These are phyloP conservation scores for Phalera bucephala DNA, from an alignment of 2,888 invertebrate species.

Conservation along the genomic window DNA sequence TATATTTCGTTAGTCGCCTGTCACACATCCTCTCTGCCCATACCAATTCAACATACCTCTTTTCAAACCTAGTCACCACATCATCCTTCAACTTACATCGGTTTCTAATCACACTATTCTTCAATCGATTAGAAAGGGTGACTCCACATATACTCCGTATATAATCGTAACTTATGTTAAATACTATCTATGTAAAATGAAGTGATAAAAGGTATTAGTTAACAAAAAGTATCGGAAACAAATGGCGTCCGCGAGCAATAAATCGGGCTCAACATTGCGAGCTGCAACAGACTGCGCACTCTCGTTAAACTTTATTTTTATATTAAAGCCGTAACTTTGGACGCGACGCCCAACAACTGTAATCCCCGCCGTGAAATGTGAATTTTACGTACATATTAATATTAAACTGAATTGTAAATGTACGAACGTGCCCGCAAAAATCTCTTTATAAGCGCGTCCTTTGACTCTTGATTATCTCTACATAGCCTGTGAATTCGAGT, in stretches of 20 bases:
- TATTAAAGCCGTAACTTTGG: constrained; percentile 75
- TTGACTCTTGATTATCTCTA: too few relatives aligned
- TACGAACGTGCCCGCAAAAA: background rate
- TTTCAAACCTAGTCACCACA: too few relatives aligned
- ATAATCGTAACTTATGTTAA: too few relatives aligned
- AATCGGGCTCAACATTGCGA: constrained; percentile 72
- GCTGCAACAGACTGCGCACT: constrained; percentile 66
- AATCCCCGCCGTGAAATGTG: constrained; percentile 60
- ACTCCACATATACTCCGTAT: too few relatives aligned
- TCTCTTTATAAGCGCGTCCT: too few relatives aligned
- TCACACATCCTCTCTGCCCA: too few relatives aligned
- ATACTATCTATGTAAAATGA: constrained; percentile 23
- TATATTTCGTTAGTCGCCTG: too few relatives aligned
- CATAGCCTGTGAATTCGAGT: too few relatives aligned
- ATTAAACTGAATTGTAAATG: constrained; percentile 26
- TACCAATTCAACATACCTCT: too few relatives aligned
- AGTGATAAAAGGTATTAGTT: constrained; percentile 45
- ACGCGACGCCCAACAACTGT: constrained; percentile 59
- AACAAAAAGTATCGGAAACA: constrained; percentile 64
- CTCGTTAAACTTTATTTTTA: constrained; percentile 81
- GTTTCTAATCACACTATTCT: too few relatives aligned
- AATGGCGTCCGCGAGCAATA: constrained; percentile 66
- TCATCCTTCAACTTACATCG: too few relatives aligned
- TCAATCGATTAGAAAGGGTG: too few relatives aligned
- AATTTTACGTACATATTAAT: constrained; percentile 53